Conservation (phyloP, 2,888 invertebrate species). For the Eucera pruinosa region DNA sequence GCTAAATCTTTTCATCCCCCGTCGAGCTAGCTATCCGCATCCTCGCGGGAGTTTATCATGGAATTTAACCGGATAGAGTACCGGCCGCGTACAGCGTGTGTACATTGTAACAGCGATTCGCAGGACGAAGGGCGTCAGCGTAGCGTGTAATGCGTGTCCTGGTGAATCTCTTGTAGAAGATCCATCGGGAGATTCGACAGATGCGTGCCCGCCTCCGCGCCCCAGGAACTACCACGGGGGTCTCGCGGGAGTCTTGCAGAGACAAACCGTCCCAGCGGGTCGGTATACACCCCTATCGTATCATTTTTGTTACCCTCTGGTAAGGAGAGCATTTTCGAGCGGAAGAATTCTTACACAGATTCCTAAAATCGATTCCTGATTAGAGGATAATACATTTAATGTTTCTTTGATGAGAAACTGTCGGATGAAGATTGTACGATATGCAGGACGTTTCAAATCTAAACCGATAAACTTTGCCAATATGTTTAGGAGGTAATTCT, state of each 20-base stretch:
- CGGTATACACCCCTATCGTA: constrained; percentile 47
- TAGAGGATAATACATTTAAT: not conserved
- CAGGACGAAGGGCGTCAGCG: constrained; percentile 66
- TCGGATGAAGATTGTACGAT: no score
- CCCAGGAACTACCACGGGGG: constrained; percentile 68
- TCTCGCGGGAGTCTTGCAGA: constrained; percentile 80
- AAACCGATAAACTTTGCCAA: no score
- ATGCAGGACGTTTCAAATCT: no score
- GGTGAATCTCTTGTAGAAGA: constrained; percentile 63
- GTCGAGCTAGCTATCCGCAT: not conserved
- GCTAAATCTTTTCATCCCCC: constrained; percentile 34
- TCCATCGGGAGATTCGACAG: constrained; percentile 71
- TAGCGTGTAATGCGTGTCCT: constrained; percentile 72
- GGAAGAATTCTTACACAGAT: constrained; percentile 30
- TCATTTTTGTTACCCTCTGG: constrained; percentile 55
- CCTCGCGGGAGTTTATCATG: constrained; percentile 56
- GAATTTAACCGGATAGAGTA: constrained; percentile 58
- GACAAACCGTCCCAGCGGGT: constrained; percentile 81
- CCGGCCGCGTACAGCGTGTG: constrained; percentile 52
- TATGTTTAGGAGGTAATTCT: no score
- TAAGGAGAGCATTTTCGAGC: not conserved
- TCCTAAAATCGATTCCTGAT: not conserved
- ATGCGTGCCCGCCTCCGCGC: constrained; percentile 74
- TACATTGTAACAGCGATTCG: constrained; percentile 61
- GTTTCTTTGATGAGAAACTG: no score